Percentiles rank a stretch among this genome's conserved stretches.
phyloP scores from a whole-genome alignment of 2,888 invertebrate species.

The Marronus borbonicus region DNA sequence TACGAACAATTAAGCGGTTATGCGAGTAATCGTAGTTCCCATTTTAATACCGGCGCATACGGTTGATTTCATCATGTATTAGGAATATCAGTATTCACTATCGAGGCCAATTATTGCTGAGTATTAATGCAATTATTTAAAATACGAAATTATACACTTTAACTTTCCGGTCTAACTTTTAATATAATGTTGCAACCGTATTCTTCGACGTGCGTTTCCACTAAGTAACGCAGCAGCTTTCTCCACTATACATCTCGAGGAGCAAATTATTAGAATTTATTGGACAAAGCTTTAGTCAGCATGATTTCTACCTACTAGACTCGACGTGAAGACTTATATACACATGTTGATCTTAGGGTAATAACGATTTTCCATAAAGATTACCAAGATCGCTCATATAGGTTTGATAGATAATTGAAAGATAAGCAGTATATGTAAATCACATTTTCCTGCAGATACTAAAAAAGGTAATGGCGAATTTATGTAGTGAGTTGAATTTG shows the following conservation, averaged over 20 bases:
- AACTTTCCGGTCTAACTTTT: constrained; percentile 24
- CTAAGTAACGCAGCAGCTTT: background rate
- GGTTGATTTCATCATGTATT: constrained; percentile 33
- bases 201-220: background rate
- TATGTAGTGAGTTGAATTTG: too few species aligned
- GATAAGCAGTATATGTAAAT: too few species aligned
- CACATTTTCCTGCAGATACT: too few species aligned
- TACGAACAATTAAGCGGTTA: constrained; percentile 48
- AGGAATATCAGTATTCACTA: constrained; percentile 23
- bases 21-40: constrained; percentile 39
- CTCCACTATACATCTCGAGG: background rate
- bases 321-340: background rate
- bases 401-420: too few species aligned
- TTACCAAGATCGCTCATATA: too few species aligned
- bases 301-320: background rate
- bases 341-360: background rate
- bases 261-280: constrained; percentile 15
- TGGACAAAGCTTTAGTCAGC: background rate
- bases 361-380: too few species aligned
- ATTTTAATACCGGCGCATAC: constrained; percentile 32
- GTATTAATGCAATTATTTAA: constrained; percentile 47
- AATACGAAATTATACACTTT: constrained; percentile 39
- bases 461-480: too few species aligned
- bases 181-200: constrained; percentile 31
- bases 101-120: constrained; percentile 37